These are phyloP conservation scores for Lasioglossum baleicum DNA, from an alignment of 1,140 invertebrate genomes.

Conservation along the genomic window DNA sequence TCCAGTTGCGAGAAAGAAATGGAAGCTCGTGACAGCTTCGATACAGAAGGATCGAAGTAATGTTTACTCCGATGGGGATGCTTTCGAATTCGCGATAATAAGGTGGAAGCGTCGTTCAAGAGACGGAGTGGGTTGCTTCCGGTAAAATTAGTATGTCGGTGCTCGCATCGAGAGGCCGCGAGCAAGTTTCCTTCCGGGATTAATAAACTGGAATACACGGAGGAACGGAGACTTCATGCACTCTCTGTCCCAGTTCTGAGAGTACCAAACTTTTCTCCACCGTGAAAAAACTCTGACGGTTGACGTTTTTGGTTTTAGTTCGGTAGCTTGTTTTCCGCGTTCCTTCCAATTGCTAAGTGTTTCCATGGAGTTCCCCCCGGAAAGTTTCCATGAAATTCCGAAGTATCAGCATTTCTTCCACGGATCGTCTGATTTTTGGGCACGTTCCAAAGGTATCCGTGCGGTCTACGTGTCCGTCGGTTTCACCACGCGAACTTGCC, in stretches of 20 bases:
- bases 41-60: too few relatives aligned
- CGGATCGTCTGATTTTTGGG: constrained; percentile 6
- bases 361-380: background rate
- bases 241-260: background rate
- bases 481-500: background rate
- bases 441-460: background rate
- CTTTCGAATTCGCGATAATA: too few relatives aligned
- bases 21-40: too few relatives aligned
- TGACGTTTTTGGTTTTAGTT: background rate
- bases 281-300: background rate
- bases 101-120: too few relatives aligned
- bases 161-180: background rate
- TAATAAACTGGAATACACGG: background rate
- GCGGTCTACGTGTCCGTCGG: too few relatives aligned
- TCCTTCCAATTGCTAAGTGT: background rate
- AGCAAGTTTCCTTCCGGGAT: background rate
- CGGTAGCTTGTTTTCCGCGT: background rate
- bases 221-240: background rate
- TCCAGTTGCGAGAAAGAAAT: too few relatives aligned
- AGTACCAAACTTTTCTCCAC: background rate
- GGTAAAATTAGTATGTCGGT: background rate
- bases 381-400: background rate
- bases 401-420: background rate
- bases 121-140: too few relatives aligned
- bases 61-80: too few relatives aligned